Conservation (phyloP, 2,113 vertebrate species). For the Toxotes chatareus region DNA sequence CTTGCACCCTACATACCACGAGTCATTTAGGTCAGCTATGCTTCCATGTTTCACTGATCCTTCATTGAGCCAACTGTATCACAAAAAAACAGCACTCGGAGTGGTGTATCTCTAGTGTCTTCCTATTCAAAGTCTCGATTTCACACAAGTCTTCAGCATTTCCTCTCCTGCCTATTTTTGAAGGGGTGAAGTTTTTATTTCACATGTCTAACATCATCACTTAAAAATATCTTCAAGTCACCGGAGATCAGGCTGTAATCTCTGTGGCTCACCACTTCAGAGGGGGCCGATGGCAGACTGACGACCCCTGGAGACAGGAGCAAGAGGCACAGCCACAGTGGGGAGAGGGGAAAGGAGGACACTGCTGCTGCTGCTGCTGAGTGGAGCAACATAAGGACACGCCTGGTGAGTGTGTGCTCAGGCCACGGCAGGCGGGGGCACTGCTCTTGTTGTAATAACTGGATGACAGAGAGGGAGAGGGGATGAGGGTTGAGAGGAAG, state of each 20-base stretch:
- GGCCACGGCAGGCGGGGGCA: constrained; percentile 55
- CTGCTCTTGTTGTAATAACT: constrained; percentile 45
- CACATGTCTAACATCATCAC: constrained; percentile 82
- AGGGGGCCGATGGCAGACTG: constrained; percentile 68
- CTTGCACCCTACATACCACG: constrained; percentile 28
- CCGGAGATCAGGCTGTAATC: constrained; percentile 75
- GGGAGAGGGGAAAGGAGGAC: constrained; percentile 69
- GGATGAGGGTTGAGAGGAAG: constrained; percentile 5
- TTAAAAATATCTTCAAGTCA: constrained; percentile 79
- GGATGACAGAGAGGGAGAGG: constrained; percentile 24
- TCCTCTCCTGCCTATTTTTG: constrained; percentile 36
- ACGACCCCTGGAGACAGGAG: constrained; percentile 78
- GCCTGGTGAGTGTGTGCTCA: constrained; percentile 59
- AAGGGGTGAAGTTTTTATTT: constrained; percentile 63
- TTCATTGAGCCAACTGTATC: constrained; percentile 10
- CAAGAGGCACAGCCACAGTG: constrained; percentile 63
- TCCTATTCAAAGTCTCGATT: constrained; percentile 24
- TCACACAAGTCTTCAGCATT: constrained; percentile 27
- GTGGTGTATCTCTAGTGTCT: neutral
- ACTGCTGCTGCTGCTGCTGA: constrained; percentile 53
- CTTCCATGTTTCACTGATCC: constrained; percentile 6
- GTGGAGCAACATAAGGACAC: constrained; percentile 70
- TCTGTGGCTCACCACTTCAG: constrained; percentile 73
- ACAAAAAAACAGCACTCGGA: constrained; percentile 7
- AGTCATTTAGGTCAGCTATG: constrained; percentile 12